phyloP scores from a whole-genome alignment of 2,113 vertebrate genomes.

The Strix aluco region DNA sequence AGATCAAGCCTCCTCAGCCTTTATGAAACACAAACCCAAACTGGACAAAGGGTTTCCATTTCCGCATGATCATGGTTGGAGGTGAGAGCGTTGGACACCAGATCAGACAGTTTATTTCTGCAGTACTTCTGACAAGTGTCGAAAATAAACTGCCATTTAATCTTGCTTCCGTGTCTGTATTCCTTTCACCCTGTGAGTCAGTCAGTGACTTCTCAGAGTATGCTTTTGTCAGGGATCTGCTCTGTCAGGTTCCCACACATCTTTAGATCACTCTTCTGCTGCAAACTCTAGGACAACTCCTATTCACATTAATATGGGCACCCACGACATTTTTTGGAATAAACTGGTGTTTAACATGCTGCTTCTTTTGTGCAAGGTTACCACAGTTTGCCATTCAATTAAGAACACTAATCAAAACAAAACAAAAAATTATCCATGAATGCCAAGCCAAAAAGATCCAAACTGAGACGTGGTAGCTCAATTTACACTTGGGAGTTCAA shows the following conservation, averaged over 20 bases:
- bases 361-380: neutral
- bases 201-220: neutral
- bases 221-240: neutral
- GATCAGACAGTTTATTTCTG: neutral
- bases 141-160: slow-evolving; percentile 17
- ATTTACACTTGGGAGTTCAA: neutral
- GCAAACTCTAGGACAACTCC: neutral
- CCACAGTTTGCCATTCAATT: neutral
- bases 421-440: neutral
- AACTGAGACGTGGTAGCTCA: neutral
- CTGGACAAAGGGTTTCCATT: neutral
- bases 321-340: neutral
- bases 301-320: neutral
- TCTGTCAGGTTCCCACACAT: neutral
- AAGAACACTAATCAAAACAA: neutral
- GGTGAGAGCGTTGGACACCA: neutral
- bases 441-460: neutral
- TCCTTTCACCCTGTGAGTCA: neutral
- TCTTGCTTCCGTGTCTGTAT: neutral
- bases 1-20: neutral
- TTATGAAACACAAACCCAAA: neutral
- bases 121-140: neutral
- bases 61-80: neutral
- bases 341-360: neutral
- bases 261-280: neutral